These are phyloP conservation scores for Falco berigora DNA, from an alignment of 2,797 vertebrate genomes.

Conservation along the genomic window DNA sequence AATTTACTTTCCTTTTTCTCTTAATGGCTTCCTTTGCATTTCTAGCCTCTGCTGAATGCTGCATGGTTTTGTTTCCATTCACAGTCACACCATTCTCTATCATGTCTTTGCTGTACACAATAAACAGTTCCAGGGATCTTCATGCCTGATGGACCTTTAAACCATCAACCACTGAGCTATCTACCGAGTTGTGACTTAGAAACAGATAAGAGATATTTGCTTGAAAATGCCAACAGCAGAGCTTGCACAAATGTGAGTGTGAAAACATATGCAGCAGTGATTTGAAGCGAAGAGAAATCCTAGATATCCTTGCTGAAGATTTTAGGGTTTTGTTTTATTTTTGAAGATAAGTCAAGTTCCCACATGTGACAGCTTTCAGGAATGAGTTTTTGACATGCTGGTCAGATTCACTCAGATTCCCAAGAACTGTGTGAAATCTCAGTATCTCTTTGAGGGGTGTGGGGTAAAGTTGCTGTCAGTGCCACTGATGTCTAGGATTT, in stretches of 20 bases:
- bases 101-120: not conserved
- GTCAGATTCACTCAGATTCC: not conserved
- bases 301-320: not conserved
- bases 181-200: not conserved
- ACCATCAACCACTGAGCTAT: not conserved
- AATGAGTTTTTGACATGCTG: not conserved
- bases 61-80: not conserved
- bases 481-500: not conserved
- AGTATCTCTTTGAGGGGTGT: accelerated
- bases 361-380: not conserved
- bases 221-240: not conserved
- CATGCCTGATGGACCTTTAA: not conserved
- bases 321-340: not conserved
- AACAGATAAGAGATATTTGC: not conserved
- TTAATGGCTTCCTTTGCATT: not conserved
- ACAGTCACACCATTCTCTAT: not conserved
- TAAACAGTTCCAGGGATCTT: not conserved
- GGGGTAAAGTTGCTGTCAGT: not conserved
- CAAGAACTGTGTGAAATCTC: not conserved
- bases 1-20: not conserved
- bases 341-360: not conserved
- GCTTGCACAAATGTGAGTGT: not conserved
- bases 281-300: not conserved
- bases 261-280: not conserved
- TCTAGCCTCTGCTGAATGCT: not conserved